Evolutionary conservation across 1,140 invertebrate genomes (phyloP).

Genomic region (Caenorhabditis briggsae): DNA sequence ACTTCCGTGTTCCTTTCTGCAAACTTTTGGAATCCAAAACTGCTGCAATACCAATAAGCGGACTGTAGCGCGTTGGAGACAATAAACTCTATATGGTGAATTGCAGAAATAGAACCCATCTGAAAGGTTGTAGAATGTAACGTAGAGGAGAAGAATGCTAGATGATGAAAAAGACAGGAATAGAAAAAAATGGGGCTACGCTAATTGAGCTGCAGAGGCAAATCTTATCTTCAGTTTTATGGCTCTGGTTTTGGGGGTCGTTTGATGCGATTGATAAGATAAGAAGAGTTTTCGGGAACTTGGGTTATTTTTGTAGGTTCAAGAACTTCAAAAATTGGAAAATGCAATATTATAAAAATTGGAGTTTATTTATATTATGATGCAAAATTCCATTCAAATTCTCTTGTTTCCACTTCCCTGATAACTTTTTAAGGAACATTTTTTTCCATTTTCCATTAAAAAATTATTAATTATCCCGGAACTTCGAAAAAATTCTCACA

Average conservation of each 20-base stretch:
- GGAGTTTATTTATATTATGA: too few relatives aligned
- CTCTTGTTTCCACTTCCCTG: too few relatives aligned
- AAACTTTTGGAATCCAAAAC: conserved; percentile 91
- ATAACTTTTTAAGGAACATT: too few relatives aligned
- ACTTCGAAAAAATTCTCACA: neutral
- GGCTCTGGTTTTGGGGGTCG: conserved; percentile 31
- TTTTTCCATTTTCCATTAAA: too few relatives aligned
- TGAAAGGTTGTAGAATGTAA: neutral
- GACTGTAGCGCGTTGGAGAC: conserved; percentile 82
- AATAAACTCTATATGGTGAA: conserved; percentile 57
- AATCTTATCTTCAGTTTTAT: conserved; percentile 2
- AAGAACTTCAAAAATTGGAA: neutral
- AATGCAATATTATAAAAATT: too few relatives aligned
- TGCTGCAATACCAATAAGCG: conserved; percentile 89
- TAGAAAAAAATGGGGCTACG: neutral
- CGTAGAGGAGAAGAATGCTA: neutral
- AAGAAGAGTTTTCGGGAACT: neutral
- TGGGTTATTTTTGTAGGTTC: neutral
- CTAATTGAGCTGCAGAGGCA: conserved; percentile 2
- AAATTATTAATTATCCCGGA: neutral
- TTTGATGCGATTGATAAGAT: conserved; percentile 36
- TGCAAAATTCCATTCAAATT: too few relatives aligned
- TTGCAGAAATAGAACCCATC: conserved; percentile 39
- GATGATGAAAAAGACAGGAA: conserved; percentile 3
- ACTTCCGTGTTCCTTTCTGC: conserved; percentile 92